These are phyloP conservation scores for Eleutherodactylus coqui DNA, from an alignment of 2,797 vertebrate species.

Conservation along the genomic window DNA sequence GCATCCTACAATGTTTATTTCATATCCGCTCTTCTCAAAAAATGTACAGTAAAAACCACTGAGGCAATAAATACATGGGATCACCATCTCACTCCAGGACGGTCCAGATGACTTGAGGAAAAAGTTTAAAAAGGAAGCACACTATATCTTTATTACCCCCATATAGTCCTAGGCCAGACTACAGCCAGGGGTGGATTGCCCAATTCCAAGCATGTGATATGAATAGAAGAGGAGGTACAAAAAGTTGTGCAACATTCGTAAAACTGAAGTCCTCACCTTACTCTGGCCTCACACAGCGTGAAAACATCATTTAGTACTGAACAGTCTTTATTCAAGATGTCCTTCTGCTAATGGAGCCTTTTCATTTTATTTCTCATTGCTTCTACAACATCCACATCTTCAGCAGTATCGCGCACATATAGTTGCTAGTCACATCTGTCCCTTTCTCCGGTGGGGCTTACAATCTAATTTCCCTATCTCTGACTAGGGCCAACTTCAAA, in stretches of 20 bases:
- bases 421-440: too few relatives aligned
- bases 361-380: too few relatives aligned
- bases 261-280: background rate
- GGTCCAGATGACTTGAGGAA: background rate
- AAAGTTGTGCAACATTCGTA: background rate
- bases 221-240: background rate
- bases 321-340: background rate
- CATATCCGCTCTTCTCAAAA: background rate
- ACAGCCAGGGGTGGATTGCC: background rate
- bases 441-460: too few relatives aligned
- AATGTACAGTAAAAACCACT: background rate
- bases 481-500: background rate
- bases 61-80: background rate
- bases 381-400: too few relatives aligned
- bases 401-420: too few relatives aligned
- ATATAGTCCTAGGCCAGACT: background rate
- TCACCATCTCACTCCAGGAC: background rate
- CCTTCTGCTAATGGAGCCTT: too few relatives aligned
- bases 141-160: background rate
- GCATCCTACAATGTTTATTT: slow-evolving; percentile 12
- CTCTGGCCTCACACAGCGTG: background rate
- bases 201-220: background rate
- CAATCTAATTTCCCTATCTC: background rate
- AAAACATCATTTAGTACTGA: background rate
- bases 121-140: background rate